Base-by-base conservation (phyloP, 2,888 invertebrate species). In the Alentia gelatinosa region DNA sequence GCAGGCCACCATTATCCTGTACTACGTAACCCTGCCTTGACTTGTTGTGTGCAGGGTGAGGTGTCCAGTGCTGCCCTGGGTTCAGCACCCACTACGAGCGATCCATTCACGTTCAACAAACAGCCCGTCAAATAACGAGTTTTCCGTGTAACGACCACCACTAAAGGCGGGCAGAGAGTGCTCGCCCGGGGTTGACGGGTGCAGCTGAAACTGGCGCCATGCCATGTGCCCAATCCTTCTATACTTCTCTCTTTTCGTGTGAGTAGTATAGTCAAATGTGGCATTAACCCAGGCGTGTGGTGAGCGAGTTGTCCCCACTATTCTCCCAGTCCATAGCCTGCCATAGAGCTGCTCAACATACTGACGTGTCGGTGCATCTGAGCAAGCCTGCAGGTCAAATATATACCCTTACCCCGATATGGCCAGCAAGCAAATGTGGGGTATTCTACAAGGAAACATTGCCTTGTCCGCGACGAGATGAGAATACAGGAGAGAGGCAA, bases 241-340 rank as follows among this genome's bases (percentile, higher is more conserved):
- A 83, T 39, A 83, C 83, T 83, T 37, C 83, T 83, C 83, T n/a
- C 39, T n/a, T 3, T 3, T 15, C 35, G 30, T 39, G 5, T 30
- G 15, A 83, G 83, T 83, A 35, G 83, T 83, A 83, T 83, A 83
- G 83, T 23, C 26, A 83, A 83, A 83, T 83, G 83, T 3, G n/a
- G 83, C 26, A 7, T 83, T 39, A 23, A 26, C 39, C 4, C 39
- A n/a, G 83, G 83, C 83, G 26, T 0, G 68, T 30, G 33, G 56
- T 56, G 26, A 12, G 68, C 30, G 68, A 68, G 56, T 68, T 68
- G 26, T 19, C 68, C 30, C 68, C 56, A 56, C 68, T 68, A 3
- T n/a, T n/a, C n/a, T n/a, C n/a, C n/a, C n/a, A 26, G 68, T 30
- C 68, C 3, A 4, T 3, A 3, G 68, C 68, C 68, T 26, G 30